These are phyloP conservation scores for Coracias cyanogaster DNA, from an alignment of 2,797 vertebrate genomes.

Conservation along the genomic window DNA sequence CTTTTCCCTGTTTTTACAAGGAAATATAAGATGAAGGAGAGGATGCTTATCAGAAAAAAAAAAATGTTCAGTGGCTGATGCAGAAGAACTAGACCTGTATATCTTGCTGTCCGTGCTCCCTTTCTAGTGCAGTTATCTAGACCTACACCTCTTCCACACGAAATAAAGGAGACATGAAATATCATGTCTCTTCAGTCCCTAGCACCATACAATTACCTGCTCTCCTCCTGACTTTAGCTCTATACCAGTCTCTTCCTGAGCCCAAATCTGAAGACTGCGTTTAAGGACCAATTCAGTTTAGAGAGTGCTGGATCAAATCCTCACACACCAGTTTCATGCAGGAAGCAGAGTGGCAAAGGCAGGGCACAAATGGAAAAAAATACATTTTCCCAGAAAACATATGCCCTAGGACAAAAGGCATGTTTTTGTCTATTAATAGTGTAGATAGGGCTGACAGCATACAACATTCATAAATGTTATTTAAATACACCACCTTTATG, in stretches of 20 bases:
- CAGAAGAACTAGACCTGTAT: not conserved
- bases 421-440: not conserved
- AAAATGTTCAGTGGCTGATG: not conserved
- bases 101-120: not conserved
- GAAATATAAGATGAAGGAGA: not conserved
- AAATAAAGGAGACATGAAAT: not conserved
- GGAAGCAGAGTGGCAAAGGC: not conserved
- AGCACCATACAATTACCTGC: not conserved
- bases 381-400: not conserved
- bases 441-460: not conserved
- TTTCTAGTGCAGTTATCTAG: not conserved
- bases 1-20: not conserved
- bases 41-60: not conserved
- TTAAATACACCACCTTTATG: not conserved
- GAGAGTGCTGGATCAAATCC: not conserved
- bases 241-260: not conserved
- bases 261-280: not conserved
- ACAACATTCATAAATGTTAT: not conserved
- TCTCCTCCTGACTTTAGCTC: not conserved
- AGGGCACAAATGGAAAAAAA: not conserved
- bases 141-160: not conserved
- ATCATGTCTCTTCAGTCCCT: not conserved
- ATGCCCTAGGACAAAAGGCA: not conserved
- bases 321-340: not conserved
- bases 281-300: not conserved